These are phyloP conservation scores for Edolisoma coerulescens DNA, from an alignment of 2,113 vertebrate species.

Conservation along the genomic window DNA sequence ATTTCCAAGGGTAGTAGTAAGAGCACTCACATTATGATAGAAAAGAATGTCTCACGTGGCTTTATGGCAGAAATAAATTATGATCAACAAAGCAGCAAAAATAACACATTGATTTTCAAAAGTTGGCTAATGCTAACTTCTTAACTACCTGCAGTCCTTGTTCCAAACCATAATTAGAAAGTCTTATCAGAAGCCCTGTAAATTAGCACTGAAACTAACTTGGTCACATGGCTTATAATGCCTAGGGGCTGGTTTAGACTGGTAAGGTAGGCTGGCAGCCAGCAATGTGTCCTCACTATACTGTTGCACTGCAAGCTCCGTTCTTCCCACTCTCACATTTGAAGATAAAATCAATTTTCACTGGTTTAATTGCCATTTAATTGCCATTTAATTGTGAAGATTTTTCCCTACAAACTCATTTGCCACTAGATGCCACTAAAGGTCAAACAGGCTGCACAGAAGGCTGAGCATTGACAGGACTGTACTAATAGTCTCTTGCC, in stretches of 20 bases:
- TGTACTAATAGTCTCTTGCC: no score
- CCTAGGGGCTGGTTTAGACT: neutral
- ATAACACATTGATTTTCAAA: neutral
- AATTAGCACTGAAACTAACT: neutral
- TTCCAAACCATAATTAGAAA: neutral
- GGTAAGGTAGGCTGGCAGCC: neutral
- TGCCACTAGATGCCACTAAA: slow-evolving; percentile 45
- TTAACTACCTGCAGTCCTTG: neutral
- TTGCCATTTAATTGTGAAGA: neutral
- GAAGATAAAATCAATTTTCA: neutral
- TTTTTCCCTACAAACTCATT: neutral
- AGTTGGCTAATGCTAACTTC: neutral
- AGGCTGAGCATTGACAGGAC: neutral
- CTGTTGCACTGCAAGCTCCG: neutral
- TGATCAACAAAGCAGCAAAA: neutral
- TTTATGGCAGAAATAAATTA: neutral
- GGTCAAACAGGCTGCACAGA: neutral
- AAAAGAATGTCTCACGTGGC: neutral
- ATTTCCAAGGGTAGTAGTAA: neutral
- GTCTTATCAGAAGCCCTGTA: neutral
- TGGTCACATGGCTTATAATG: neutral
- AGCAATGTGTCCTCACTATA: neutral
- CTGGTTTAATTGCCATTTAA: neutral
- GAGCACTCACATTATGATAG: neutral
- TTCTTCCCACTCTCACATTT: neutral